Evolutionary conservation across 2,888 invertebrate genomes (phyloP).

Genomic region (Limnephilus lunatus): DNA sequence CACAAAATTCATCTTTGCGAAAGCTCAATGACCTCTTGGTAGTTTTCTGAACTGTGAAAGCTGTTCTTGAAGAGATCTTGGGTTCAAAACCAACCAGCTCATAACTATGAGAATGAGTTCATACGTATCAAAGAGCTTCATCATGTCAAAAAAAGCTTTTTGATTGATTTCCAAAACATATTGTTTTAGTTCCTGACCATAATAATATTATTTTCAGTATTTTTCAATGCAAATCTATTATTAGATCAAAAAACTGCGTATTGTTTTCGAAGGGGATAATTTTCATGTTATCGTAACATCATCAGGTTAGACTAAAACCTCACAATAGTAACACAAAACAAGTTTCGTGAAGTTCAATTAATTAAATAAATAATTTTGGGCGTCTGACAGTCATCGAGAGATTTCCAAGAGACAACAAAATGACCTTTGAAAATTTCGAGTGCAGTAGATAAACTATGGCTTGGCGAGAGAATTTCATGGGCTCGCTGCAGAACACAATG

Average conservation of each 20-base stretch:
- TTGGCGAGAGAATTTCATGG: not conserved
- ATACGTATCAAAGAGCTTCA: not conserved
- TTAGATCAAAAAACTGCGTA: not conserved
- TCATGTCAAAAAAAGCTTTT: not conserved
- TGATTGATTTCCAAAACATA: not conserved
- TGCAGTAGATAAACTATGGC: not conserved
- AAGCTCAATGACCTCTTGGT: not conserved
- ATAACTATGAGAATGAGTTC: not conserved
- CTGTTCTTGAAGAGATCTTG: not conserved
- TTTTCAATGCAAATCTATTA: not conserved
- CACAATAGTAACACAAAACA: not conserved
- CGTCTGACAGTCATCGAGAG: not conserved
- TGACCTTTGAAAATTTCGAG: not conserved
- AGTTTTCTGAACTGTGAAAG: not conserved
- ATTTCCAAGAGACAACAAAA: slow-evolving; percentile 2
- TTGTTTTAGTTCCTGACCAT: not conserved
- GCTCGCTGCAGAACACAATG: not conserved
- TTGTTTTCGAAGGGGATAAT: not conserved
- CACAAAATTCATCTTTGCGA: not conserved
- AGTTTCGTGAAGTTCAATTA: not conserved
- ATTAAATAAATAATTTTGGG: not conserved
- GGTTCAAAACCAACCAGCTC: not conserved
- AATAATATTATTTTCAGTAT: not conserved
- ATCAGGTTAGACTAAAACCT: not conserved
- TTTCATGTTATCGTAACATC: not conserved